These are phyloP conservation scores for Gambusia holbrooki DNA, from an alignment of 2,113 vertebrate species.

Conservation along the genomic window DNA sequence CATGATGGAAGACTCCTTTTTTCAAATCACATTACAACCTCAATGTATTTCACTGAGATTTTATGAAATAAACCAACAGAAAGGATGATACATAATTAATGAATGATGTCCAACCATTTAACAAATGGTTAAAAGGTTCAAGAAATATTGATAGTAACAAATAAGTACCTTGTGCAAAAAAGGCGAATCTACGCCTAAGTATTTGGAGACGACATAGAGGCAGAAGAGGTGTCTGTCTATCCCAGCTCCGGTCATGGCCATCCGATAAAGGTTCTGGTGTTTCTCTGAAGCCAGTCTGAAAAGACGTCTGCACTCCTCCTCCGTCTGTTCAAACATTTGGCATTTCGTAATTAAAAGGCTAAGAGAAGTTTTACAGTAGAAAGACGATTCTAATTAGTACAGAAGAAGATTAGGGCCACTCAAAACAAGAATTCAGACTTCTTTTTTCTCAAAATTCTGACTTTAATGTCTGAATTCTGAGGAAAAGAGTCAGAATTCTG, in stretches of 20 bases:
- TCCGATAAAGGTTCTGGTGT: slow-evolving; percentile 87
- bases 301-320: slow-evolving; percentile 74
- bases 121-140: not conserved
- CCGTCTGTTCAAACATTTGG: slow-evolving; percentile 62
- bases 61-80: too few relatives aligned
- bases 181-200: slow-evolving; percentile 82
- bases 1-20: too few relatives aligned
- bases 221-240: slow-evolving; percentile 89
- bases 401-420: too few relatives aligned
- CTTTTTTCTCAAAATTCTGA: too few relatives aligned
- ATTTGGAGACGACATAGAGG: slow-evolving; percentile 86
- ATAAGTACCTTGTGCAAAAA: slow-evolving; percentile 81
- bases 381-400: not conserved
- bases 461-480: too few relatives aligned
- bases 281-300: slow-evolving; percentile 81
- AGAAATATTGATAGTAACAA: not conserved
- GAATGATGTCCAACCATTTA: not conserved
- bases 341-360: not conserved
- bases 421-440: too few relatives aligned
- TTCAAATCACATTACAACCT: too few relatives aligned
- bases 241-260: slow-evolving; percentile 87
- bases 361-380: not conserved
- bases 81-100: too few relatives aligned
- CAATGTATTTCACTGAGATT: too few relatives aligned
- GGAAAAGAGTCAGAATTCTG: too few relatives aligned